phyloP scores from a whole-genome alignment of 1,140 invertebrate species.

The Lysiphlebus fabarum region DNA sequence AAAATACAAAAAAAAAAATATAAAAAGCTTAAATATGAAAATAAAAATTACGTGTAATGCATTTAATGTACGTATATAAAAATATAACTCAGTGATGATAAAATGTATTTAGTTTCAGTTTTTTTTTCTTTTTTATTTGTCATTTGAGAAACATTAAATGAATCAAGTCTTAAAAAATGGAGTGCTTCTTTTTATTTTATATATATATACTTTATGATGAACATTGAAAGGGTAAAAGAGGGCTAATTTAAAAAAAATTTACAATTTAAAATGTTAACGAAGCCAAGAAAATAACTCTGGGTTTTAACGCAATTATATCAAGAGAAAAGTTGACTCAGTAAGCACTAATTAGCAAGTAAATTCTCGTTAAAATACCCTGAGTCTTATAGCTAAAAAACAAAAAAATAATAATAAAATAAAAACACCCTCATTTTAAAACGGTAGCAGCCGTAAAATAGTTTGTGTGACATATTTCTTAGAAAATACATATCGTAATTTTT shows the following conservation, averaged over 20 bases:
- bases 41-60: conserved; percentile 13
- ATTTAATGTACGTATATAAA: conserved; percentile 10
- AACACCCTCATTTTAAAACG: conserved; percentile 12
- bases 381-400: conserved; percentile 32
- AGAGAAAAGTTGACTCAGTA: conserved; percentile 30
- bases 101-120: background rate
- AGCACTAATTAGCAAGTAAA: conserved; percentile 47
- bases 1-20: background rate
- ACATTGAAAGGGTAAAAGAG: conserved; percentile 3
- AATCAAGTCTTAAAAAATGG: conserved; percentile 7
- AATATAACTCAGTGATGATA: background rate
- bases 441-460: conserved; percentile 13
- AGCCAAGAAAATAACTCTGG: conserved; percentile 11
- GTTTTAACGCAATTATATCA: conserved; percentile 26
- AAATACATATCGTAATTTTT: too few species aligned
- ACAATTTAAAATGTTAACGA: conserved; percentile 18
- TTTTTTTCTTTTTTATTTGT: too few species aligned
- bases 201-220: too few species aligned
- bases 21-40: background rate
- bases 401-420: too few species aligned
- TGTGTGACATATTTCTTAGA: too few species aligned
- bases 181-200: conserved; percentile 5
- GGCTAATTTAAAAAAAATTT: background rate
- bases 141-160: background rate
- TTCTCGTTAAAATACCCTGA: conserved; percentile 47